These are phyloP conservation scores for Amphipyra tragopoginis DNA, from an alignment of 2,888 invertebrate genomes.

Conservation along the genomic window DNA sequence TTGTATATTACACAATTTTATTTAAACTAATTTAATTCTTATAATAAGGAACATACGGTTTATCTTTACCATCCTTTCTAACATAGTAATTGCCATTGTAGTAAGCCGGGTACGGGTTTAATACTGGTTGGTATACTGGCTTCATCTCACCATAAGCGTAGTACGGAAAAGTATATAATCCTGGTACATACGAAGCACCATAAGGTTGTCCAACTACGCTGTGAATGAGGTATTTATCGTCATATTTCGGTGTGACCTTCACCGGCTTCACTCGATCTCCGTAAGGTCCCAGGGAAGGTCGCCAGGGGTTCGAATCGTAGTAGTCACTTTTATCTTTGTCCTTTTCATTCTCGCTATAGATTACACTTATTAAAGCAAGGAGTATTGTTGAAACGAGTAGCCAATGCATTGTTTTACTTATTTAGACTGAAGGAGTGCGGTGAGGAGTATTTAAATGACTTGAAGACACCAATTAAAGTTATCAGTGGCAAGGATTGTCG, in stretches of 20 bases:
- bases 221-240: slow-evolving; percentile 66
- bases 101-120: slow-evolving; percentile 55
- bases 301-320: slow-evolving; percentile 61
- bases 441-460: slow-evolving; percentile 34
- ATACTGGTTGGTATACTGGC: slow-evolving; percentile 57
- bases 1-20: neutral
- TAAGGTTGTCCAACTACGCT: slow-evolving; percentile 58
- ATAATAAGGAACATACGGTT: slow-evolving; percentile 54
- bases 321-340: slow-evolving; percentile 25
- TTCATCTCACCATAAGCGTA: slow-evolving; percentile 60
- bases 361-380: slow-evolving; percentile 35
- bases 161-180: slow-evolving; percentile 70
- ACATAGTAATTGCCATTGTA: slow-evolving; percentile 59
- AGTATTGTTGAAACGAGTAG: slow-evolving; percentile 15
- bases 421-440: neutral
- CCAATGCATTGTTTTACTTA: slow-evolving; percentile 42
- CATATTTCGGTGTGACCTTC: slow-evolving; percentile 63
- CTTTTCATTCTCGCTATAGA: slow-evolving; percentile 28
- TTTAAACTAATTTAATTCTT: slow-evolving; percentile 37
- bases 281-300: slow-evolving; percentile 59
- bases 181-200: slow-evolving; percentile 59
- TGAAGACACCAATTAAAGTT: slow-evolving; percentile 58
- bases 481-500: slow-evolving; percentile 54
- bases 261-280: slow-evolving; percentile 67
- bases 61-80: slow-evolving; percentile 67